Conservation (phyloP, 2,113 vertebrate species). For the Chloropsis cyanopogon region DNA sequence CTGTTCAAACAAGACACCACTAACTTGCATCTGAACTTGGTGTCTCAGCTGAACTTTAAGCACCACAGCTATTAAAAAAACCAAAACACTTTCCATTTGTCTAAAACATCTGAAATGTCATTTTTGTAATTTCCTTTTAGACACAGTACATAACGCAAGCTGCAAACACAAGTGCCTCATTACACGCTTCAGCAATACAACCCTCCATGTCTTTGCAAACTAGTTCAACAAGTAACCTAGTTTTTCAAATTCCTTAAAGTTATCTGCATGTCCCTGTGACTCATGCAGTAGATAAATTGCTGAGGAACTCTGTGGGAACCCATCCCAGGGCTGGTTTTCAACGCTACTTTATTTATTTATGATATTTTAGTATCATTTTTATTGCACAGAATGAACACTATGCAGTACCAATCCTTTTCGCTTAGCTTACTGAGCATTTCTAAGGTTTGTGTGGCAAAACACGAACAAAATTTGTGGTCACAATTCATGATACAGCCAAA, state of each 20-base stretch:
- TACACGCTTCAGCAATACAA: neutral
- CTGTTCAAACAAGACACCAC: neutral
- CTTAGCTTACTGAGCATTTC: neutral
- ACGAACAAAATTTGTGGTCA: neutral
- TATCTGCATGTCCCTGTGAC: neutral
- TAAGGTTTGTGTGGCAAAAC: neutral
- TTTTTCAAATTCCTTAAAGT: neutral
- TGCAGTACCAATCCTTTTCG: neutral
- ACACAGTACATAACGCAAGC: neutral
- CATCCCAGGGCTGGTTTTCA: neutral
- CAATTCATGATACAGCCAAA: neutral
- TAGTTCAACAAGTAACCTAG: neutral
- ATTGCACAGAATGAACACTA: neutral
- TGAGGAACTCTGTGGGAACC: neutral
- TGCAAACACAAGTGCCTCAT: neutral
- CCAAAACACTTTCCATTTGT: neutral
- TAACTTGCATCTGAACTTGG: neutral
- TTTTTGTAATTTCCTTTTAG: neutral
- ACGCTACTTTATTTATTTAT: neutral
- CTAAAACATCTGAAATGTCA: neutral
- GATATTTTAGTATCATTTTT: neutral
- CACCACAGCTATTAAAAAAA: neutral
- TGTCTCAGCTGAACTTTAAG: neutral
- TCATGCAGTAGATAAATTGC: neutral
- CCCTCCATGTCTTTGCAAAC: neutral